Conservation (phyloP, 2,113 vertebrate genomes). For the Prolemur simus region DNA sequence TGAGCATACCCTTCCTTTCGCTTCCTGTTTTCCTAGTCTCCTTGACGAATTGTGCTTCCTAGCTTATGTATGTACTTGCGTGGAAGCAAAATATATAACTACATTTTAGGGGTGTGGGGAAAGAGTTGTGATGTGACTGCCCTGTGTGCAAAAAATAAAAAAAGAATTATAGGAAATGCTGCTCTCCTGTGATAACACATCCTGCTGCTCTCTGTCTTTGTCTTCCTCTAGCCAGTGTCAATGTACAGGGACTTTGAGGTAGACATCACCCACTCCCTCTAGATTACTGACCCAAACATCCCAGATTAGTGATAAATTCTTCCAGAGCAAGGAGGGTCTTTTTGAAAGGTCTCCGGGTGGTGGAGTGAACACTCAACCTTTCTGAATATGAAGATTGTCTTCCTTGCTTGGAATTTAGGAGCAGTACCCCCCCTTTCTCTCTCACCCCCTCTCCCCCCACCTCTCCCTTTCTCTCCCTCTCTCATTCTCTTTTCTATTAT, state of each 20-base stretch:
- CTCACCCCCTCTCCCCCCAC: too few species aligned
- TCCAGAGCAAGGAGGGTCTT: background rate
- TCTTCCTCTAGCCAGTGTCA: background rate
- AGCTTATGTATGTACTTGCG: background rate
- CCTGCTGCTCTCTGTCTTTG: background rate
- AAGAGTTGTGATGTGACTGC: background rate
- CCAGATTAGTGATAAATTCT: background rate
- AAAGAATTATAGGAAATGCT: background rate
- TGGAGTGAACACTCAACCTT: background rate
- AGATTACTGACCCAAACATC: background rate
- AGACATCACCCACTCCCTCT: background rate
- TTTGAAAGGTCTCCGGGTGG: background rate
- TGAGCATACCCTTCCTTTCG: too few species aligned
- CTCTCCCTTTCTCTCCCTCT: background rate
- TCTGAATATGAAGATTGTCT: background rate
- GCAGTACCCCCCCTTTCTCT: background rate
- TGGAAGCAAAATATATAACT: background rate
- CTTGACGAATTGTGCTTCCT: background rate
- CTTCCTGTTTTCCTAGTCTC: background rate
- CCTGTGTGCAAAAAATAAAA: background rate
- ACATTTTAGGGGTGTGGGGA: background rate
- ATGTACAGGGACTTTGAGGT: background rate
- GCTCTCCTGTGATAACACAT: background rate
- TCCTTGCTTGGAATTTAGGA: background rate
- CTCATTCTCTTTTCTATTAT: background rate